phyloP scores from a whole-genome alignment of 2,113 vertebrate species.

The Prolemur simus region DNA sequence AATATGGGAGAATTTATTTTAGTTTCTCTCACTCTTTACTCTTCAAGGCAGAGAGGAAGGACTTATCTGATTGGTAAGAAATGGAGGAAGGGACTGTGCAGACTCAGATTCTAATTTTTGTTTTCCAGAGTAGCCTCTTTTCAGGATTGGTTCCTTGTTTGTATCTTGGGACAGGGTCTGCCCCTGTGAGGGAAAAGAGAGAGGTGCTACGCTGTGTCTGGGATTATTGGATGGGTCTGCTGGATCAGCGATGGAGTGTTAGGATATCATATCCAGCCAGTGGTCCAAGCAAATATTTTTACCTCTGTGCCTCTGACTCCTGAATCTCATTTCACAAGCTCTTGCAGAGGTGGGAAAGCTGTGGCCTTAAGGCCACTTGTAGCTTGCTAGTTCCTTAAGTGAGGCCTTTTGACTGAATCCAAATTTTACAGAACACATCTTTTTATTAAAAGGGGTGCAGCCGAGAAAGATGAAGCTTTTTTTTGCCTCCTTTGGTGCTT shows the following conservation, averaged over 20 bases:
- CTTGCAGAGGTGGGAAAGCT: too few species aligned
- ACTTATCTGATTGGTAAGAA: background rate
- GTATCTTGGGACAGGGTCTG: background rate
- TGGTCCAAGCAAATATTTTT: background rate
- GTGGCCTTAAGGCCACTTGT: too few species aligned
- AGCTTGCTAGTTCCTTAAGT: too few species aligned
- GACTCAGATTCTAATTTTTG: background rate
- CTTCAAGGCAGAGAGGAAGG: background rate
- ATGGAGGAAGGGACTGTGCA: background rate
- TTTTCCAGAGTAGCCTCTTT: background rate
- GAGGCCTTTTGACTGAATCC: too few species aligned
- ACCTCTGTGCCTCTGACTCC: background rate
- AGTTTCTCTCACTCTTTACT: background rate
- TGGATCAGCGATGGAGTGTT: background rate
- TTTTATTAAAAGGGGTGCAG: too few species aligned
- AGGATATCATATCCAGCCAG: background rate
- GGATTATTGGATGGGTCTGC: background rate
- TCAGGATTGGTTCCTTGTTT: background rate
- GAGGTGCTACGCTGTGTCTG: fast-evolving
- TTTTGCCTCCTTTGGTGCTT: too few species aligned
- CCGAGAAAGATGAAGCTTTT: too few species aligned
- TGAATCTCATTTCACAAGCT: background rate
- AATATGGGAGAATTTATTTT: background rate
- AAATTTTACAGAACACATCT: too few species aligned
- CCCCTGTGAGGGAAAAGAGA: background rate